These are phyloP conservation scores for Orthochromis indermauri DNA, from an alignment of 2,113 vertebrate species.

Conservation along the genomic window DNA sequence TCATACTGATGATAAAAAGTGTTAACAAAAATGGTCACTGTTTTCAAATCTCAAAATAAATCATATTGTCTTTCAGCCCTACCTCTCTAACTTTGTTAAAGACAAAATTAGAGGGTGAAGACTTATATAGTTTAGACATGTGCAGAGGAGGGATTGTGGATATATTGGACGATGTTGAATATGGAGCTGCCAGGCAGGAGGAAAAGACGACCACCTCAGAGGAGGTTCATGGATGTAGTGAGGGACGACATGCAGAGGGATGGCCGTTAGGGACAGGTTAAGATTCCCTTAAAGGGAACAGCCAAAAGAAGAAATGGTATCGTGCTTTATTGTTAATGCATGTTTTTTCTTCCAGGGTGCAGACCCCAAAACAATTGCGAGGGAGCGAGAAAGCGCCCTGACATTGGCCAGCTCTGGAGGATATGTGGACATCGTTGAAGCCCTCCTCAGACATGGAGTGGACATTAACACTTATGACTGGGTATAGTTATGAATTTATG, in stretches of 20 bases:
- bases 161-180: not conserved
- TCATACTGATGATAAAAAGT: not conserved
- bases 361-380: slow-evolving; percentile 80
- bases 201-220: not conserved
- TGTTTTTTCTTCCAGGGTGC: slow-evolving; percentile 73
- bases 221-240: not conserved
- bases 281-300: not conserved
- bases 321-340: not conserved
- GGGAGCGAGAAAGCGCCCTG: slow-evolving; percentile 87
- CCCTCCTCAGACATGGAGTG: slow-evolving; percentile 79
- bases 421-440: slow-evolving; percentile 83
- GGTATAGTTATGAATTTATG: slow-evolving; percentile 62
- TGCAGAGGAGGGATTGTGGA: not conserved
- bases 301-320: not conserved
- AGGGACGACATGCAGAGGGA: not conserved
- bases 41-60: not conserved
- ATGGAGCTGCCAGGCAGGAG: not conserved
- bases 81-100: not conserved
- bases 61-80: not conserved
- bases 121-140: not conserved
- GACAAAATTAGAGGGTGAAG: not conserved
- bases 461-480: slow-evolving; percentile 94
- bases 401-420: slow-evolving; percentile 90
- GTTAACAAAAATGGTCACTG: not conserved
- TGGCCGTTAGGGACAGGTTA: not conserved